A percentile compares a stretch with the other conserved stretches of the same genome.
Conservation (phyloP, 2,797 vertebrate genomes). For the Microctenopoma stevenorrisi region DNA sequence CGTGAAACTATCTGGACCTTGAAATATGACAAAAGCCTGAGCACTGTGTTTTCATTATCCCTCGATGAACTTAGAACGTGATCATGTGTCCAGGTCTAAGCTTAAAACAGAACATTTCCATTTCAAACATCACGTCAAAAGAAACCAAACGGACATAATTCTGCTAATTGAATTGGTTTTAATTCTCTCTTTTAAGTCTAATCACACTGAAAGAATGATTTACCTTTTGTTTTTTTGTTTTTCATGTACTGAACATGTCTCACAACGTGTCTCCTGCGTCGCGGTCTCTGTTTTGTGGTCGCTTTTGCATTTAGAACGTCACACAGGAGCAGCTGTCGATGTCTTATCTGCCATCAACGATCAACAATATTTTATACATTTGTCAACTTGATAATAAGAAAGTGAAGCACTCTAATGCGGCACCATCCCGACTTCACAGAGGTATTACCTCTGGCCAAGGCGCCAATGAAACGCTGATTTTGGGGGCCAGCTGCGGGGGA, state of each 20-base stretch:
- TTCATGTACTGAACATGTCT: neutral
- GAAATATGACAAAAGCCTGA: slow-evolving; percentile 12
- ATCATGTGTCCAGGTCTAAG: neutral
- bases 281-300: neutral
- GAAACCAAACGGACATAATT: neutral
- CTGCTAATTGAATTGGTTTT: neutral
- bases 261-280: neutral
- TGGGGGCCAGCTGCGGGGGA: slow-evolving; percentile 4
- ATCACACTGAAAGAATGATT: neutral
- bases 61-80: neutral
- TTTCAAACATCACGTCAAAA: neutral
- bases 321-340: neutral
- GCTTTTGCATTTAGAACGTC: neutral
- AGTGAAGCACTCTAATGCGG: neutral
- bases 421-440: slow-evolving; percentile 32
- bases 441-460: neutral
- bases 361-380: neutral
- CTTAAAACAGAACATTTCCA: neutral
- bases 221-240: neutral
- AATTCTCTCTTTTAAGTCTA: neutral
- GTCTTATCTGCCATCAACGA: neutral
- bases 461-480: neutral
- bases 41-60: slow-evolving; percentile 35
- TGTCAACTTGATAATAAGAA: neutral
- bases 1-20: slow-evolving; percentile 20